Evolutionary conservation across 2,797 vertebrate genomes (phyloP).

Genomic region (Dryobates pubescens): DNA sequence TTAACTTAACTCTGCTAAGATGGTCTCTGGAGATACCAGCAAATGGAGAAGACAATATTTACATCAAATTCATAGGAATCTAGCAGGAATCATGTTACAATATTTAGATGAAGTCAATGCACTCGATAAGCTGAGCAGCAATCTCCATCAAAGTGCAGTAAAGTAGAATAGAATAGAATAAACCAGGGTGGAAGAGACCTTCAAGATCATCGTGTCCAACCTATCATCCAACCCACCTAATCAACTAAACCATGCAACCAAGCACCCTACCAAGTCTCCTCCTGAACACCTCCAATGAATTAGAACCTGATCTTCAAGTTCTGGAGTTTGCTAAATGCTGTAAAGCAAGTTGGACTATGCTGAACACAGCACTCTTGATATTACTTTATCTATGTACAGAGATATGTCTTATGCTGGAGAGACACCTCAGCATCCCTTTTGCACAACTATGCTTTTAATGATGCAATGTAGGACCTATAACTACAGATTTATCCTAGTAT

Average conservation of each 20-base stretch:
- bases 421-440: not conserved
- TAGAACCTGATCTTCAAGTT: not conserved
- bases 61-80: not conserved
- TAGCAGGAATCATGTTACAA: not conserved
- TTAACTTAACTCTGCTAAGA: not conserved
- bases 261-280: no score
- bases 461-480: not conserved
- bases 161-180: no score
- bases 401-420: not conserved
- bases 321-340: not conserved
- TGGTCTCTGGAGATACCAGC: not conserved
- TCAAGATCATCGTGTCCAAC: no score
- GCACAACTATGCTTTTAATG: not conserved
- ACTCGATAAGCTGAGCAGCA: not conserved
- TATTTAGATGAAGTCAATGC: not conserved
- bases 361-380: not conserved
- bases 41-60: not conserved
- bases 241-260: no score
- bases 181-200: no score
- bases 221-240: no score
- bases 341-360: not conserved
- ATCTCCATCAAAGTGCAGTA: not conserved
- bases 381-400: not conserved
- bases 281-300: no score
- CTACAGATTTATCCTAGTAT: not conserved